Percentiles rank a stretch among this genome's conserved stretches.
phyloP scores from a whole-genome alignment of 2,113 vertebrate genomes.

The Henicopernis longicauda region DNA sequence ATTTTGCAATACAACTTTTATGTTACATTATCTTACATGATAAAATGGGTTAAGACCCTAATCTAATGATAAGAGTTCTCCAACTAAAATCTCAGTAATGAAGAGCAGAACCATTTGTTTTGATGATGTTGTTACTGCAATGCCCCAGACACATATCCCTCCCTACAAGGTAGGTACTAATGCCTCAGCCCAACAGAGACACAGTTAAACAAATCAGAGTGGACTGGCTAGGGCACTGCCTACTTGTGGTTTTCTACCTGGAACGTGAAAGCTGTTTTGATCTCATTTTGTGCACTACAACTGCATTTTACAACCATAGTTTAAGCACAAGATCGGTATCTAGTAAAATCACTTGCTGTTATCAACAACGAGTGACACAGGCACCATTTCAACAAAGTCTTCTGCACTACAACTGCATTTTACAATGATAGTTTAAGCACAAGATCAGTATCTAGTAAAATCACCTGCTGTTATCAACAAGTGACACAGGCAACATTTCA shows the following conservation, averaged over 20 bases:
- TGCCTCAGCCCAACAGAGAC: neutral
- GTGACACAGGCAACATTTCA: neutral
- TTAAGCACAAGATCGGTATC: neutral
- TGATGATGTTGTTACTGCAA: neutral
- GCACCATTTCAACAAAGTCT: neutral
- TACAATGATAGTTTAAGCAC: neutral
- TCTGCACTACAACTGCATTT: neutral
- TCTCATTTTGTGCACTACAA: neutral
- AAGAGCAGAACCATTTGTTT: neutral
- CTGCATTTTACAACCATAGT: neutral
- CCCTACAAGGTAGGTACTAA: neutral
- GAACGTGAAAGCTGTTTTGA: neutral
- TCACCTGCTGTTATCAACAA: neutral
- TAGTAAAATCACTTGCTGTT: neutral
- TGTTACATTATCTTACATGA: neutral
- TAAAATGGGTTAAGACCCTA: neutral
- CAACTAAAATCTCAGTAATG: neutral
- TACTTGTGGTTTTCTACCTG: neutral
- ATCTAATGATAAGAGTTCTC: neutral
- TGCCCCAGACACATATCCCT: neutral
- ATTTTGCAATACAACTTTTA: neutral
- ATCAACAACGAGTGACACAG: neutral
- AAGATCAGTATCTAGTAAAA: neutral
- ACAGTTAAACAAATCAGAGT: neutral
- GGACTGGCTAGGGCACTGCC: neutral